These are phyloP conservation scores for Symphodus melops DNA, from an alignment of 2,113 vertebrate species.

Conservation along the genomic window DNA sequence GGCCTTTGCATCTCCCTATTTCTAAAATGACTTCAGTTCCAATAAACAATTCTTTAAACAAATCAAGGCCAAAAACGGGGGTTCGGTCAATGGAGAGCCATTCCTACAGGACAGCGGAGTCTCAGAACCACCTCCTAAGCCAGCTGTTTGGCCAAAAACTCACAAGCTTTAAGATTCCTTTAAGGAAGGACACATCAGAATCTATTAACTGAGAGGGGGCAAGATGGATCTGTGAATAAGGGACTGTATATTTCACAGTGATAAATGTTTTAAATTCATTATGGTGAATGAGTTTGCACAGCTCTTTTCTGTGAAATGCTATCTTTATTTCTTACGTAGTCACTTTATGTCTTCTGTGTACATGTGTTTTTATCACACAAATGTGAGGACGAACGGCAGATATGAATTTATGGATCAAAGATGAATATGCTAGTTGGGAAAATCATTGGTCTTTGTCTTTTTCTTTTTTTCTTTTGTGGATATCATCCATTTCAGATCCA, in stretches of 20 bases:
- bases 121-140: constrained; percentile 95
- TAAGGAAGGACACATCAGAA: constrained; percentile 93
- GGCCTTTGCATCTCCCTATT: constrained; percentile 81
- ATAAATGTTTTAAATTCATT: constrained; percentile 83
- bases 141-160: constrained; percentile 98
- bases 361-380: constrained; percentile 87
- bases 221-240: constrained; percentile 76
- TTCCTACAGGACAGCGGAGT: constrained; percentile 91
- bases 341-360: constrained; percentile 88
- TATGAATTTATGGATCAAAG: constrained; percentile 85
- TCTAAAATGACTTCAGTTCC: constrained; percentile 85
- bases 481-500: constrained; percentile 80
- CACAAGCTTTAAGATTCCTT: constrained; percentile 98
- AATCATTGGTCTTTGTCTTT: constrained; percentile 74
- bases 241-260: constrained; percentile 75
- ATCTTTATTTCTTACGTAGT: constrained; percentile 82
- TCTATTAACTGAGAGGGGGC: constrained; percentile 82
- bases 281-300: constrained; percentile 91
- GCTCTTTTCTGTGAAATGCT: constrained; percentile 87
- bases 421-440: constrained; percentile 81
- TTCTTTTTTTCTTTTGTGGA: constrained; percentile 81
- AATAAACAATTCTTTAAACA: constrained; percentile 84
- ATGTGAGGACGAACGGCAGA: constrained; percentile 85
- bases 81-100: constrained; percentile 81
- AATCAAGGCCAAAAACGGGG: constrained; percentile 80